A percentile compares a stretch with the other conserved stretches of the same genome.
Evolutionary conservation across 2,888 invertebrate species (phyloP).

Genomic region (Helicoverpa assulta): DNA sequence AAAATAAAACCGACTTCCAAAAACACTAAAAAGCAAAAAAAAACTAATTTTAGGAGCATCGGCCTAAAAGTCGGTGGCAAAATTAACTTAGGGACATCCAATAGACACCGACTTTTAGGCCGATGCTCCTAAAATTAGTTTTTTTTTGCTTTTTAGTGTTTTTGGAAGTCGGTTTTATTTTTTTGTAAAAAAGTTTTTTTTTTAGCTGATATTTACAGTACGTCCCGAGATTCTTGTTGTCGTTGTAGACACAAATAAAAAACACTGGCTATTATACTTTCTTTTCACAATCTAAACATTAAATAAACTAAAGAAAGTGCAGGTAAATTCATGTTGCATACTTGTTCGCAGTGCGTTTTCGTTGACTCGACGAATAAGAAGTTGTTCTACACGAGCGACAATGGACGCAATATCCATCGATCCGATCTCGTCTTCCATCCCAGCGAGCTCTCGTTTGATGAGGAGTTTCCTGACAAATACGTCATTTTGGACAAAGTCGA

Average conservation of each 20-base stretch:
- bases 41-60: too few species aligned
- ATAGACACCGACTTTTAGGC: too few species aligned
- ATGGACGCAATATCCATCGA: slow-evolving; percentile 92
- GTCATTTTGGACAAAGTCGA: slow-evolving; percentile 94
- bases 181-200: too few species aligned
- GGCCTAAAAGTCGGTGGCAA: too few species aligned
- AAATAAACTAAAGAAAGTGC: neutral
- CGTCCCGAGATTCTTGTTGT: neutral
- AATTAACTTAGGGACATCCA: too few species aligned
- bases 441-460: slow-evolving; percentile 94
- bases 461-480: slow-evolving; percentile 92
- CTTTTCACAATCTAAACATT: neutral
- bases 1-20: too few species aligned
- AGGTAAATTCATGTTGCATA: neutral
- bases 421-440: slow-evolving; percentile 93
- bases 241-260: neutral
- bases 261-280: neutral
- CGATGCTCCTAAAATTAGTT: too few species aligned
- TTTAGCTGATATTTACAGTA: too few species aligned
- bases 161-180: too few species aligned
- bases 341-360: slow-evolving; percentile 93
- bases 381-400: slow-evolving; percentile 94
- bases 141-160: too few species aligned
- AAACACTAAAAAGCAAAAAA: too few species aligned
- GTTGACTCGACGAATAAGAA: slow-evolving; percentile 94